phyloP scores from a whole-genome alignment of 2,888 invertebrate genomes.

The Agriopis aurantiaria region DNA sequence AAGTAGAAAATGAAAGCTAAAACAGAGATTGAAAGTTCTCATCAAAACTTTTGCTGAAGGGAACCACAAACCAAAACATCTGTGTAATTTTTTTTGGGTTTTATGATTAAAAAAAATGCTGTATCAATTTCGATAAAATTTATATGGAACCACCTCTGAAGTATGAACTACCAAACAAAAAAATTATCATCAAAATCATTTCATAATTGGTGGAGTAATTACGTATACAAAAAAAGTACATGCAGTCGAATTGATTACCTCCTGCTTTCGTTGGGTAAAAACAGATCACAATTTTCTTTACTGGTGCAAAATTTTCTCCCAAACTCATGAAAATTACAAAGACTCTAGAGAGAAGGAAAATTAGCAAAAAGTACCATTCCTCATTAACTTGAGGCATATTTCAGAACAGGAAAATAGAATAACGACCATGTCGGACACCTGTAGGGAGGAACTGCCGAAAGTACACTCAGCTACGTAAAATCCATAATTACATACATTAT shows the following conservation, averaged over 20 bases:
- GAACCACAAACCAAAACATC: too few relatives aligned
- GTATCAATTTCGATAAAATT: too few relatives aligned
- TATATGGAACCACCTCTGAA: too few relatives aligned
- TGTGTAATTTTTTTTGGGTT: too few relatives aligned
- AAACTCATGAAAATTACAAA: slow-evolving; percentile 4
- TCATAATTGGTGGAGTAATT: background rate
- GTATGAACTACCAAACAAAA: too few relatives aligned
- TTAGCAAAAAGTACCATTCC: slow-evolving; percentile 33
- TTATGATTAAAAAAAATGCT: too few relatives aligned
- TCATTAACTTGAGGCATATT: slow-evolving; percentile 53
- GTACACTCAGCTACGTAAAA: slow-evolving; percentile 28
- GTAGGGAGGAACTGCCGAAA: slow-evolving; percentile 27
- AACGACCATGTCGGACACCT: slow-evolving; percentile 48
- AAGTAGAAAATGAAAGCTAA: too few relatives aligned
- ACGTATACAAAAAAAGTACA: background rate
- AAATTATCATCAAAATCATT: too few relatives aligned
- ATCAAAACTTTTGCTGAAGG: too few relatives aligned
- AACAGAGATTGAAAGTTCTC: too few relatives aligned
- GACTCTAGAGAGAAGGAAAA: slow-evolving; percentile 18
- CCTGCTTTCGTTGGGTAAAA: too few relatives aligned
- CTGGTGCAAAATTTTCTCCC: background rate
- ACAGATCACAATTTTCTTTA: background rate
- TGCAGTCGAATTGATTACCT: too few relatives aligned
- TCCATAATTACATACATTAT: background rate
- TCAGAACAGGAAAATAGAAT: slow-evolving; percentile 43